Percentiles rank a stretch among this genome's conserved stretches.
Evolutionary conservation across 2,113 vertebrate genomes (phyloP).

Genomic region (Platichthys flesus): DNA sequence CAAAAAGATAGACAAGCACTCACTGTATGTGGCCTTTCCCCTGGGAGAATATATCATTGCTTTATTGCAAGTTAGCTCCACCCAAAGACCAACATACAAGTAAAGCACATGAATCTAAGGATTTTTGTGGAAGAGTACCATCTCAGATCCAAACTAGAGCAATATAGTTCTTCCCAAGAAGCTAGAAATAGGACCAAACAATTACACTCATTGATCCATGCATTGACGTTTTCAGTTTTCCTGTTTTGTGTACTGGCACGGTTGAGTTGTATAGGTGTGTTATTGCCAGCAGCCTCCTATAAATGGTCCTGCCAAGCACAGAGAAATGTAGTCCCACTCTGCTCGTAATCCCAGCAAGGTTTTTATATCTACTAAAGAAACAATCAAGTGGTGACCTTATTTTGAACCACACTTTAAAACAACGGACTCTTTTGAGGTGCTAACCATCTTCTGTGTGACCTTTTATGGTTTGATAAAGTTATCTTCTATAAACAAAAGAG

Average conservation of each 20-base stretch:
- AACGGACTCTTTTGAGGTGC: background rate
- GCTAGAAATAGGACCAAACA: background rate
- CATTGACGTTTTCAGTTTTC: background rate
- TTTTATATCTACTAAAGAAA: conserved; percentile 4
- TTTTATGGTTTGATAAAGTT: background rate
- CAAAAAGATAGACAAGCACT: conserved; percentile 45
- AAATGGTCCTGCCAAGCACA: background rate
- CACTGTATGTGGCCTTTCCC: conserved; percentile 20
- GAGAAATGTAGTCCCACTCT: background rate
- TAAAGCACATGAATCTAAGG: background rate
- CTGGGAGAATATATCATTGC: conserved; percentile 26
- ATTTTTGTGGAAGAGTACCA: conserved; percentile 10
- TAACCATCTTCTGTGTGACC: background rate
- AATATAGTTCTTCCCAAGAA: background rate
- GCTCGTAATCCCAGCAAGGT: background rate
- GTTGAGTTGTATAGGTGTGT: background rate
- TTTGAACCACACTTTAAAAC: background rate
- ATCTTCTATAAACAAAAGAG: conserved; percentile 21
- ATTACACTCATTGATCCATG: conserved; percentile 1
- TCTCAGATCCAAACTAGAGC: background rate
- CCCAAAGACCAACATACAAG: conserved; percentile 12
- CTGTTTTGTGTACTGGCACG: background rate
- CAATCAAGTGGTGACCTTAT: background rate
- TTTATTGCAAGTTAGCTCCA: conserved; percentile 10
- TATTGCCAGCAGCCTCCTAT: background rate